Conservation (phyloP, 64 coral and sea anemone genomes). For the Pachyseris speciosa region DNA sequence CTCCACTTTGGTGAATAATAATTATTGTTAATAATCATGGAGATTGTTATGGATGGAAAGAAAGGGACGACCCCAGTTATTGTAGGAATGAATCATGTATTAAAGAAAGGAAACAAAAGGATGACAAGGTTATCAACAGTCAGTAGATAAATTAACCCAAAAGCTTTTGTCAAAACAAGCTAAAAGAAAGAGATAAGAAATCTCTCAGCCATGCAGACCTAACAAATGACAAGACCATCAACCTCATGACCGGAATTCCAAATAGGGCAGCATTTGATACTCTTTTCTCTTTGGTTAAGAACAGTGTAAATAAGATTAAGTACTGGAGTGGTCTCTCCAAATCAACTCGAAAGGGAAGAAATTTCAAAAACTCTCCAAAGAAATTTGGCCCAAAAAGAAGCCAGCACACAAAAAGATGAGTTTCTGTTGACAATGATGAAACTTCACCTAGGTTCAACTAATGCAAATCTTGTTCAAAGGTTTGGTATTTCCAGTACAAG, state of each 20-base stretch:
- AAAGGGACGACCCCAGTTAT: conserved; percentile 23
- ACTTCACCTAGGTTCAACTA: conserved; percentile 15
- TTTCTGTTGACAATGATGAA: conserved; percentile 30
- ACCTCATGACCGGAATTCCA: conserved; percentile 30
- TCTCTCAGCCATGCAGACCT: conserved; percentile 33
- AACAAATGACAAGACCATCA: background rate
- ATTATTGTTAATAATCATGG: conserved; percentile 51
- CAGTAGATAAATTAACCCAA: background rate
- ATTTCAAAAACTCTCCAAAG: conserved; percentile 30
- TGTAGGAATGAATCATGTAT: conserved; percentile 44
- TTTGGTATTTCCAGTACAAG: conserved; percentile 30
- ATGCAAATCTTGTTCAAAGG: conserved; percentile 30
- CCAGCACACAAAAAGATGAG: conserved; percentile 43
- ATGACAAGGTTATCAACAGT: too few relatives aligned
- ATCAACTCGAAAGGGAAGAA: conserved; percentile 44
- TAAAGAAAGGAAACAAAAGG: conserved; percentile 14
- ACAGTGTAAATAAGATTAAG: conserved; percentile 39
- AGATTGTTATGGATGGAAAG: conserved; percentile 66
- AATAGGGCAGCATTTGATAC: conserved; percentile 46
- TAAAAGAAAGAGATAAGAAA: conserved; percentile 32
- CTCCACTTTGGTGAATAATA: background rate
- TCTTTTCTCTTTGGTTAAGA: conserved; percentile 21
- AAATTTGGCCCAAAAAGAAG: conserved; percentile 47
- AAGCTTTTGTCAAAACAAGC: conserved; percentile 2
- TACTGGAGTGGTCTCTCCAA: conserved; percentile 51